Percentiles rank a stretch among this genome's conserved stretches.
phyloP scores from a whole-genome alignment of 2,797 vertebrate species.

The Myripristis jacobus region DNA sequence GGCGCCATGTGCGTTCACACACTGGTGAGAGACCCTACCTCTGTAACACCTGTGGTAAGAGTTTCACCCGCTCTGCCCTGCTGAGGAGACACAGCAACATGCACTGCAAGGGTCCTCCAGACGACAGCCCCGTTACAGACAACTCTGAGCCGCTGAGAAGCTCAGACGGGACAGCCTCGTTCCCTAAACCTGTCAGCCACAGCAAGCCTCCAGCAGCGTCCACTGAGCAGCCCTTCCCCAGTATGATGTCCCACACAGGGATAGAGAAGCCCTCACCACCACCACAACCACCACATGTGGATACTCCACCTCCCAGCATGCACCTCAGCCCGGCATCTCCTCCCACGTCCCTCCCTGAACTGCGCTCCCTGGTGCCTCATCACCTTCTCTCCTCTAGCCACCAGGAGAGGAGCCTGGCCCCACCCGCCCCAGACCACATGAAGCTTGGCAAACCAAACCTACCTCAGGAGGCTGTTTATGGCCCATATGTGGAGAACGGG shows the following conservation, averaged over 20 bases:
- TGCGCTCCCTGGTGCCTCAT: conserved; percentile 80
- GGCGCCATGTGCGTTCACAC: conserved; percentile 92
- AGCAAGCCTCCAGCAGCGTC: conserved; percentile 73
- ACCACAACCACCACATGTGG: conserved; percentile 48
- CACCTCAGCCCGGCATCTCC: conserved; percentile 70
- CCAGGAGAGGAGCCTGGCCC: conserved; percentile 74
- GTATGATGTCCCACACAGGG: conserved; percentile 68
- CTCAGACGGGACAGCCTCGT: conserved; percentile 60
- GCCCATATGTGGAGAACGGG: conserved; percentile 74
- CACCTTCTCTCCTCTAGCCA: conserved; percentile 70
- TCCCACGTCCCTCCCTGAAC: conserved; percentile 80
- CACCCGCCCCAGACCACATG: conserved; percentile 70
- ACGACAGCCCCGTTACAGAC: conserved; percentile 31
- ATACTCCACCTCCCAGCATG: conserved; percentile 63
- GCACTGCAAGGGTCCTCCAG: conserved; percentile 82
- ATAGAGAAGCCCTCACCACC: conserved; percentile 77
- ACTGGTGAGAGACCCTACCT: conserved; percentile 95
- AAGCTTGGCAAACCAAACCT: conserved; percentile 79
- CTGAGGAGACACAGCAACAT: conserved; percentile 89
- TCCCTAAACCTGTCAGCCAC: conserved; percentile 65
- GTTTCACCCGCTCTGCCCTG: conserved; percentile 94
- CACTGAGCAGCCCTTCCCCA: conserved; percentile 70
- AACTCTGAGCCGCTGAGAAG: conserved; percentile 67
- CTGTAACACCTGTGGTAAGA: conserved; percentile 91
- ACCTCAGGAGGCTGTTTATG: conserved; percentile 73